Evolutionary conservation across 2,888 invertebrate genomes (phyloP), one percentile per base, ranked within the genome.

Genomic region (Mamestra brassicae): DNA sequence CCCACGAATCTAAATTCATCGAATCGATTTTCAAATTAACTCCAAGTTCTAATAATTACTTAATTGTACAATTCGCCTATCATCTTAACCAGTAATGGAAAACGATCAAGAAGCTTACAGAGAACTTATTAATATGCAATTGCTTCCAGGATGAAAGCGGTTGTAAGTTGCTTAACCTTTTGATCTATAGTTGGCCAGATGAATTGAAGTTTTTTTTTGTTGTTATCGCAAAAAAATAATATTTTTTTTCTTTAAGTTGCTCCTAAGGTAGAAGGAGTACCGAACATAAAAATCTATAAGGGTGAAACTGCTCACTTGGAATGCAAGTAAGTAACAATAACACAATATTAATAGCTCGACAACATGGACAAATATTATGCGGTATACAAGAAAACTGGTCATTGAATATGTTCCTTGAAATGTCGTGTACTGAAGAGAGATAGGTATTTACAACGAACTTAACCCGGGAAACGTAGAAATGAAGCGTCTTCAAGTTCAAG

Each of bases 291-390:
- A 36, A 50, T 50, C 50, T 17, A 47, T 8, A 50, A 64, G 15
- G 10, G 34, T 50, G 50, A 64, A 17, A 64, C 63, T 17, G 50
- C 47, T 17, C 34, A 45, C 15, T 50, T 64, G 2, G 47, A 64
- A 64, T 64, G 63, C 63, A 64, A 64, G 63, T 64, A 64, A 64
- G 63, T 64, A 34, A 36, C 17, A 17, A 36, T 36, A 4, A 34
- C 34, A 17, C 2, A 38, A 17, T 17, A 38, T 58, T 34, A 15
- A 15, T 13, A 47, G 13, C 47, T 47, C 47, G 5, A 4, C 47
- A 45, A 45, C 45, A 45, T 11, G 11, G 45, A 45, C 45, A 45
- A 45, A 45, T 45, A 45, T 5, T 38, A 38, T 38, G 38, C 38
- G 38, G 38, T 38, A 38, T 38, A 38, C 1, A 6, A 42, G 5